Evolutionary conservation across 2,888 invertebrate species (phyloP), one percentile per base, ranked within the genome.

Genomic region (Nemoura dubitans): DNA sequence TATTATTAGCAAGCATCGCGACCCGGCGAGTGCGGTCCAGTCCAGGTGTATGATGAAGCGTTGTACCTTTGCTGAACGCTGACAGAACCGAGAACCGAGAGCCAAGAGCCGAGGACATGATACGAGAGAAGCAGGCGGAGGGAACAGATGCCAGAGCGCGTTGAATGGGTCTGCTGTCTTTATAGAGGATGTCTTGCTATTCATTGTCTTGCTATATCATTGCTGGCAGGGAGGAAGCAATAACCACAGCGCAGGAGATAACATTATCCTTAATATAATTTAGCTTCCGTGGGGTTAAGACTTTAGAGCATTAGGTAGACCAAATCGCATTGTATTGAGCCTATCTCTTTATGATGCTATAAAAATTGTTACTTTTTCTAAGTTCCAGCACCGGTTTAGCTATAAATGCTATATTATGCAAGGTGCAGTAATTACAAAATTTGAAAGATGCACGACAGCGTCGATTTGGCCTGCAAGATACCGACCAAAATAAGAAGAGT

Each of bases 251-350:
- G 25, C 21, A 26, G 3, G 28, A 78, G 78, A 78, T 78, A 78
- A 78, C 78, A 78, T 78, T 78, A 78, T 78, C 1, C 78, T 27
- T 59, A 59, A 59, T 14, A 59, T 21, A 59, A 59, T 59, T 59
- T 59, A 6, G 59, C 59, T 59, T 59, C 59, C 59, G 21, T 21
- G 59, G 21, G 59, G 21, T 59, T 59, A 21, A n/a, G n/a, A n/a
- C n/a, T n/a, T n/a, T 21, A 59, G 59, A 59, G 59, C 14, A 2
- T 16, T 59, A 59, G 5, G 36, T 10, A 59, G 59, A 59, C 59
- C 21, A 7, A 59, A 7, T 59, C 59, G 59, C 21, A 59, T 21
- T 59, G 14, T 21, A 59, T 59, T 59, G 59, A 59, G 21, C 59
- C 21, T 21, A 10, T 59, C 1, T 21, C 59, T 59, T 59, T 59